Percentiles rank a stretch among this genome's conserved stretches.
Evolutionary conservation across 2,888 invertebrate genomes (phyloP).

Genomic region (Leptinotarsa juncta): DNA sequence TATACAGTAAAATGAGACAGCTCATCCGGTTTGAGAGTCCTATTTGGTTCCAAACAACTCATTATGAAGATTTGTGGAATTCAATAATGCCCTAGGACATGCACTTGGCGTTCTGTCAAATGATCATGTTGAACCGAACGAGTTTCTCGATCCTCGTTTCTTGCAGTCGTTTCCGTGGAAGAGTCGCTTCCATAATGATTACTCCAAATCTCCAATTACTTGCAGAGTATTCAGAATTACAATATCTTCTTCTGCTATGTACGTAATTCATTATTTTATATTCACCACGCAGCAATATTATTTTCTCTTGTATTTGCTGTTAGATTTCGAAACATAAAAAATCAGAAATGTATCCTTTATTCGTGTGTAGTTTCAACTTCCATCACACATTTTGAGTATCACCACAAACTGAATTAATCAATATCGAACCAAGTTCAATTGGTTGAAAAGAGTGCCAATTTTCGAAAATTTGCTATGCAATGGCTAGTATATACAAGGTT

Average conservation of each 20-base stretch:
- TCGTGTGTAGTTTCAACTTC: too few relatives aligned
- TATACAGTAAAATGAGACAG: neutral
- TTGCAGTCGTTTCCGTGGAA: conserved; percentile 21
- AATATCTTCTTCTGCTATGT: neutral
- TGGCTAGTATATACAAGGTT: too few relatives aligned
- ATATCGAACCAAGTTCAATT: too few relatives aligned
- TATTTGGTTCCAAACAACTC: conserved; percentile 35
- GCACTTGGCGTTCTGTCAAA: conserved; percentile 49
- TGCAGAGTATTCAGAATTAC: conserved; percentile 38
- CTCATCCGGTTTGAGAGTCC: neutral
- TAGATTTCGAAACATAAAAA: neutral
- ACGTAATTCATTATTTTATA: neutral
- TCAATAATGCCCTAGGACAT: conserved; percentile 46
- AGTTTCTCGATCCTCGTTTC: conserved; percentile 23
- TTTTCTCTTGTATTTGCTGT: neutral
- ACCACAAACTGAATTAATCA: too few relatives aligned
- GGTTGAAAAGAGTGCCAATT: too few relatives aligned
- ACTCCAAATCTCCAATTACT: conserved; percentile 44
- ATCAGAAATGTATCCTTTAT: neutral
- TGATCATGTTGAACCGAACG: conserved; percentile 33
- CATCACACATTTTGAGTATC: too few relatives aligned
- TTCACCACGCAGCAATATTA: neutral
- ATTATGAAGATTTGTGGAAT: conserved; percentile 45
- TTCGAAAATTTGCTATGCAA: too few relatives aligned
- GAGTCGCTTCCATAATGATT: conserved; percentile 38